phyloP scores from a whole-genome alignment of 2,797 vertebrate genomes.

The Botia kubotai region DNA sequence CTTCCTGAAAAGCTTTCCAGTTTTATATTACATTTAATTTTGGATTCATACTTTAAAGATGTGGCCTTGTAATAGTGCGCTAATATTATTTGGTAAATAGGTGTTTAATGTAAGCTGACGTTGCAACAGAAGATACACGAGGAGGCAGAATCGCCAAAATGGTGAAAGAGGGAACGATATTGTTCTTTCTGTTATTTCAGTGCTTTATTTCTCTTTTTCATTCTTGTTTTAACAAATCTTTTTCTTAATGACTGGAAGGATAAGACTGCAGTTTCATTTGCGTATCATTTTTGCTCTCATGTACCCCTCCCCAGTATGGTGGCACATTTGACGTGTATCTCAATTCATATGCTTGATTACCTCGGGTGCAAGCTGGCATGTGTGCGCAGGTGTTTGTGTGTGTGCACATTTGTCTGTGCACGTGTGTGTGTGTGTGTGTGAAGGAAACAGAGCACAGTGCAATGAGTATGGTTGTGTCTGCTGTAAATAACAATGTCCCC shows the following conservation, averaged over 20 bases:
- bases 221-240: conserved; percentile 8
- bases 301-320: conserved; percentile 51
- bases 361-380: conserved; percentile 69
- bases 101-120: conserved; percentile 33
- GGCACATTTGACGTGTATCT: conserved; percentile 77
- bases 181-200: conserved; percentile 31
- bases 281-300: conserved; percentile 53
- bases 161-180: conserved; percentile 11
- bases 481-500: conserved; percentile 76
- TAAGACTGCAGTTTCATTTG: conserved; percentile 48
- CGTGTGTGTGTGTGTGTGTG: conserved; percentile 66
- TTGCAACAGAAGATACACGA: conserved; percentile 22
- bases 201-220: conserved; percentile 24
- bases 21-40: conserved; percentile 40
- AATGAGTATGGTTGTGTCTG: conserved; percentile 71
- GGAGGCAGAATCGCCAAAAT: conserved; percentile 1
- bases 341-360: conserved; percentile 82
- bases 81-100: conserved; percentile 33
- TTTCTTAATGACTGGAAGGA: conserved; percentile 11
- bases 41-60: conserved; percentile 37
- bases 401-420: conserved; percentile 32
- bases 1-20: conserved; percentile 45
- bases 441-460: conserved; percentile 59
- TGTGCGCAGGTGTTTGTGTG: conserved; percentile 25
- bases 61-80: conserved; percentile 45